Base-by-base conservation (phyloP, 1,140 invertebrate genomes). In the Diorhabda sublineata region DNA sequence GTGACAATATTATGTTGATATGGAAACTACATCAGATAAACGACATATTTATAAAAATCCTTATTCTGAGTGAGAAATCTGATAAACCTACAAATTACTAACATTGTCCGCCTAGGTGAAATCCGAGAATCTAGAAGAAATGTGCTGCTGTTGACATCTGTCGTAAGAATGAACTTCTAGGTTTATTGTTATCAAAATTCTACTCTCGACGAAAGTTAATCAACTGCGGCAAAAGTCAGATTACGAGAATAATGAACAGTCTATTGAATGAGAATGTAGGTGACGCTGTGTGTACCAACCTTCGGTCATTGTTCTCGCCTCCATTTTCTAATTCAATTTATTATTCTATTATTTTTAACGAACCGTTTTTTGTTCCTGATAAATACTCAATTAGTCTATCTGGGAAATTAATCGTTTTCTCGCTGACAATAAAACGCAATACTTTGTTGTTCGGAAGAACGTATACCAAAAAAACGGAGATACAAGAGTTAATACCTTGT, bases 261-360 rank as follows among this genome's bases (percentile, higher is more conserved):
- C 74, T 74, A 75, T 75, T 75, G 74, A 75, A 68, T 43, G 66
- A 62, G 57, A 67, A 61, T 60, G 67, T 52, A 66, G 64, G 56
- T 61, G 66, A 62, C 72, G 66, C 60, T 60, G 65, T 61, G 64
- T 63, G 58, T 60, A 41, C 62, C n/a, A 52, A n/a, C 47, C 6
- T 52, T 42, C 65, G 62, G 59, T 43, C 64, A 72, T 72, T 63
- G 66, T 69, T 11, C 58, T 67, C 26, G 45, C 57, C 52, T 44
- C 71, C 71, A 74, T 65, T 68, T 74, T 72, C 71, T 69, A 71
- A 74, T 74, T 74, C 70, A 73, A 74, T 74, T 74, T 73, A 74
- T 74, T 74, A 74, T 74, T 73, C 72, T 69, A 73, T 73, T 73
- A 71, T 73, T 73, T 73, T 73, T 71, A 69, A 66, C 45, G 58